Base-by-base conservation (phyloP, 92 coral and sea anemone genomes). In the Ricordea florida region DNA sequence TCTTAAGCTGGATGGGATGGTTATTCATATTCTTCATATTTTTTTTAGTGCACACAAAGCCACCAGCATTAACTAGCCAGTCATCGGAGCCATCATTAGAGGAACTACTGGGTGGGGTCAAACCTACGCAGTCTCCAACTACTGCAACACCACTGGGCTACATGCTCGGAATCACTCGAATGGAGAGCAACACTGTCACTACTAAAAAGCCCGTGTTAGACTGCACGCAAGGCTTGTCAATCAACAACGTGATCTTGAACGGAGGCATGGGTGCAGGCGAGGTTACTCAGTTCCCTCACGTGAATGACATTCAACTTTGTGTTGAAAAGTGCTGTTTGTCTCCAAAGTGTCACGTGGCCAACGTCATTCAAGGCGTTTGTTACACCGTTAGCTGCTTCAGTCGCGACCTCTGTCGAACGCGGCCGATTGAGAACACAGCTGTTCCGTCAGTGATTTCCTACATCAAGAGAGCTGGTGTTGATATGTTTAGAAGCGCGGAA, bases 201-300 rank as follows among this genome's bases (percentile, higher is more conserved):
- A 59, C 51, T 13, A 58, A 74, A 53, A 81, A 43, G 31, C 79
- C 93, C n/a, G 14, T 62, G 9, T 33, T 62, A 2, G 74, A 61
- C 43, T 94, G 98, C 53, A 64, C 89, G 13, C 87, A 90, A 72
- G 98, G 98, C 6, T 92, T 94, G 21, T 64, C 89, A 17, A 55
- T 92, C 43, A 76, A 62, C 18, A 82, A 89, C 17, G 98, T 94
- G 1, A 94, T 93, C 30, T 68, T 94, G 23, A 92, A 86, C 22
- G 97, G 97, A 11, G 98, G 98, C 6, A 90, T 94, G 83, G 97
- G 97, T 15, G 89, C 98, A 1, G 98, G 98, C 36, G 89, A 92
- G 71, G 98, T 94, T 27, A 61, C 87, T 20, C 96, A 94, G 89
- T 89, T 71, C 50, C 75, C 82, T 6, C 69, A 92, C 50, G 72